phyloP scores from a whole-genome alignment of 2,888 invertebrate species.

The Rhaphigaster nebulosa region DNA sequence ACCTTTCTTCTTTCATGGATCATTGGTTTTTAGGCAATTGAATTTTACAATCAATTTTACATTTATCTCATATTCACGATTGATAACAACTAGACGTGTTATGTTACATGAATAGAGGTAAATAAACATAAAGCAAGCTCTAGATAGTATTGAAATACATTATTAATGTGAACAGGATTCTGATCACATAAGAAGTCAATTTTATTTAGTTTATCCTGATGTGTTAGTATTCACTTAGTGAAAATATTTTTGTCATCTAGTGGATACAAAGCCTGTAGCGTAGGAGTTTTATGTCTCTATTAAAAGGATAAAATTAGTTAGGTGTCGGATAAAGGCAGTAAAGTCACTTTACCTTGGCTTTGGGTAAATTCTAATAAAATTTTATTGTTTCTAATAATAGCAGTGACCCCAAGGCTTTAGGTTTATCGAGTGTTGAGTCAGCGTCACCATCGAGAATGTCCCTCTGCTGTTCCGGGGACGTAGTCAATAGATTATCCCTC shows the following conservation, averaged over 20 bases:
- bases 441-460: constrained; percentile 22
- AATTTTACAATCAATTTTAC: no score
- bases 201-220: neutral
- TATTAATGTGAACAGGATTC: neutral
- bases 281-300: constrained; percentile 1
- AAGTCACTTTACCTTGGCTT: constrained; percentile 49
- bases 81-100: no score
- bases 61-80: no score
- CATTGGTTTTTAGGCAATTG: no score
- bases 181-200: no score
- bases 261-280: neutral
- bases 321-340: neutral
- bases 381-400: constrained; percentile 43
- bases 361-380: constrained; percentile 42
- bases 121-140: neutral
- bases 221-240: no score
- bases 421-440: constrained; percentile 36
- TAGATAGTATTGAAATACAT: neutral
- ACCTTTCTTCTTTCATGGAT: no score
- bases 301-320: neutral
- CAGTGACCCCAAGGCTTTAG: neutral
- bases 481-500: constrained; percentile 11
- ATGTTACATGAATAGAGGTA: no score
- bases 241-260: no score
- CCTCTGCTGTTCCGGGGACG: neutral